Percentiles rank a stretch among this genome's conserved stretches.
These are phyloP conservation scores for Eidolon helvum DNA, from an alignment of 2,113 vertebrate species.

Conservation along the genomic window DNA sequence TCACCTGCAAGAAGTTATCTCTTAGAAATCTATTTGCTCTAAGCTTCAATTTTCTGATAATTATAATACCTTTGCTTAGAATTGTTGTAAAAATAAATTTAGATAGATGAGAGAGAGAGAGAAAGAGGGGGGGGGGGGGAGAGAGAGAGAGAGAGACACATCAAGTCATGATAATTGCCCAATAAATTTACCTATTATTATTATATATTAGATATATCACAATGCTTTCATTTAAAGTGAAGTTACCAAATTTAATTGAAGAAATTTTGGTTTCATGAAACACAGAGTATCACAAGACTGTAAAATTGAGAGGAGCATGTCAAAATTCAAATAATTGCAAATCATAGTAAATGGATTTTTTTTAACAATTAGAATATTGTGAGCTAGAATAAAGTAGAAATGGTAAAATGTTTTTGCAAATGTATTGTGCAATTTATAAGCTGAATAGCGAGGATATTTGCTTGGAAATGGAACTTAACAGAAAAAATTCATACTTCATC, in stretches of 20 bases:
- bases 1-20: not conserved
- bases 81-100: not conserved
- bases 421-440: not conserved
- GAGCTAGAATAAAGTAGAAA: constrained; percentile 9
- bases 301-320: not conserved
- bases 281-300: not conserved
- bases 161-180: not conserved
- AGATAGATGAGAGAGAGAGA: not conserved
- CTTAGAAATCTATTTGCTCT: not conserved
- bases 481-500: not conserved
- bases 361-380: not conserved
- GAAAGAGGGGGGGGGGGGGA: too few species aligned
- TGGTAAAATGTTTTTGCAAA: not conserved
- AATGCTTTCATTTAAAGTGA: not conserved
- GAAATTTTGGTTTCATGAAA: not conserved
- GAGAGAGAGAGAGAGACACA: too few species aligned
- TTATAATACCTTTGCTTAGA: not conserved
- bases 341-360: not conserved
- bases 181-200: not conserved
- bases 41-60: not conserved
- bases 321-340: not conserved
- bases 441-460: not conserved
- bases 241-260: not conserved
- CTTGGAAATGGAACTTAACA: constrained; percentile 10
- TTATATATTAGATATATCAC: not conserved